Conservation (phyloP, 2,113 vertebrate species). For the Paratilapia polleni region DNA sequence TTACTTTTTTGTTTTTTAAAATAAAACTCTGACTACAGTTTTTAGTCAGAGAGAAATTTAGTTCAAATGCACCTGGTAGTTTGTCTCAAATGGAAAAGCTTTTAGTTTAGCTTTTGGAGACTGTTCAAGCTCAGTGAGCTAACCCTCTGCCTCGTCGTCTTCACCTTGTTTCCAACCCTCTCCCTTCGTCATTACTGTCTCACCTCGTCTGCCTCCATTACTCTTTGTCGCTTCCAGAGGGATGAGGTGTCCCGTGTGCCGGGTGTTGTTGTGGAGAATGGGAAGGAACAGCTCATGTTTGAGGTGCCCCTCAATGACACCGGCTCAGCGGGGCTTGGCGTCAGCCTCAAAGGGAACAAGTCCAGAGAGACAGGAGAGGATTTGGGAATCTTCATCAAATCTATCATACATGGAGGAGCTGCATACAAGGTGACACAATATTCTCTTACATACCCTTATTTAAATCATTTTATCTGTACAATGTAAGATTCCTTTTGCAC, state of each 20-base stretch:
- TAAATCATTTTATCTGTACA: not conserved
- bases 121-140: conserved; percentile 34
- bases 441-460: not conserved
- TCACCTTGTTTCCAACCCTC: not conserved
- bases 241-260: conserved; percentile 61
- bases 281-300: conserved; percentile 91
- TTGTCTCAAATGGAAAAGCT: conserved; percentile 70
- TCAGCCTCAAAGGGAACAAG: conserved; percentile 98
- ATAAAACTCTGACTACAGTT: conserved; percentile 18
- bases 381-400: conserved; percentile 98
- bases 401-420: conserved; percentile 94
- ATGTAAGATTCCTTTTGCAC: not conserved
- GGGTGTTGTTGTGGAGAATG: conserved; percentile 76
- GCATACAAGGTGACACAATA: conserved; percentile 89
- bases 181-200: not conserved
- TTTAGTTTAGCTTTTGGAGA: conserved; percentile 64
- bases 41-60: conserved; percentile 44
- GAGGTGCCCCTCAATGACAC: conserved; percentile 96
- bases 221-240: conserved; percentile 55
- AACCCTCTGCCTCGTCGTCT: conserved; percentile 30
- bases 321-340: conserved; percentile 93
- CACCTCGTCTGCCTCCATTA: not conserved
- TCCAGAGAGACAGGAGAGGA: conserved; percentile 92
- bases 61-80: conserved; percentile 52
- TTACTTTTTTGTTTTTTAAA: conserved; percentile 20